Evolutionary conservation across 2,888 invertebrate genomes (phyloP).

Genomic region (Camponotus fellah): DNA sequence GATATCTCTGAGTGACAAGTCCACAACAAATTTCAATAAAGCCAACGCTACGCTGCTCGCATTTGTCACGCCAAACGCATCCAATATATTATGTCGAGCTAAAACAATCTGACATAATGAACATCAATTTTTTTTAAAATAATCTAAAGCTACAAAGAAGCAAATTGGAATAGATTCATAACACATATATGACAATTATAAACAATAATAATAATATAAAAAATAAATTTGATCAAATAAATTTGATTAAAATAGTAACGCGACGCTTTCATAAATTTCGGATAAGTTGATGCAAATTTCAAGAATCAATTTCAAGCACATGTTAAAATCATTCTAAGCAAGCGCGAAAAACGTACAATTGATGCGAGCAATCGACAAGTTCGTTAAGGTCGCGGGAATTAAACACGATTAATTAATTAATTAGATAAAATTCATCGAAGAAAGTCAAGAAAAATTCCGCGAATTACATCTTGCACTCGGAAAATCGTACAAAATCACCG

Average conservation of each 20-base stretch:
- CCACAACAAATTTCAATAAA: background rate
- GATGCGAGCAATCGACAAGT: conserved; percentile 9
- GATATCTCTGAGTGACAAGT: background rate
- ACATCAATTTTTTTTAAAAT: background rate
- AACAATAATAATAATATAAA: background rate
- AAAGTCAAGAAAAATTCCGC: background rate
- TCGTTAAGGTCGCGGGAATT: background rate
- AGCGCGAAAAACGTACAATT: conserved; percentile 18
- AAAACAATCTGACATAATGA: background rate
- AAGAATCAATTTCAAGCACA: background rate
- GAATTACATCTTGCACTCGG: background rate
- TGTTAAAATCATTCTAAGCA: conserved; percentile 21
- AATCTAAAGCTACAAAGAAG: background rate
- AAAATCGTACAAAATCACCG: background rate
- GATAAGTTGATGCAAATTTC: background rate
- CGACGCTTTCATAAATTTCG: background rate
- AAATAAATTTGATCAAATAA: too few relatives aligned
- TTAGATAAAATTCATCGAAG: background rate
- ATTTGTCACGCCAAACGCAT: background rate
- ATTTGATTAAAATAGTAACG: background rate
- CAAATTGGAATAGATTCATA: background rate
- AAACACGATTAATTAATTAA: conserved; percentile 10
- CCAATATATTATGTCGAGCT: background rate
- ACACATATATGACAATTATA: background rate
- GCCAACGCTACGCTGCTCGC: background rate